Base-by-base conservation (phyloP, 2,888 invertebrate species). In the Drosophila prostipennis region DNA sequence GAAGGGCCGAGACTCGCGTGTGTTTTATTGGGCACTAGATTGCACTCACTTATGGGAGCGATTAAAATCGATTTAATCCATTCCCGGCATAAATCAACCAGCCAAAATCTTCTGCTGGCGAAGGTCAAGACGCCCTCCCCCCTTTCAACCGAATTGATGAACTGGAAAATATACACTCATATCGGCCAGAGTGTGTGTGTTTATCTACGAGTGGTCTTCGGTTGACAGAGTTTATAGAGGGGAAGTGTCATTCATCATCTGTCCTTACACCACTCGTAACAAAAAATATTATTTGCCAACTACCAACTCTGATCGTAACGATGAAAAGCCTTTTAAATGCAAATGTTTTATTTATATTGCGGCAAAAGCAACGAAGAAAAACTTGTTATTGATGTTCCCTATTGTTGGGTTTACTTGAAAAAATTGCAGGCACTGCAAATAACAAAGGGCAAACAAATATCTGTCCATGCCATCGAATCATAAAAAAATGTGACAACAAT, bases 41-140 rank as follows among this genome's bases (percentile, higher is more conserved):
- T 76, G 79, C 75, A 78, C 79, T 72, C 74, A 72, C 84, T 83
- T 83, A 71, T 78, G 83, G 78, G 70, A 61, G 74, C 87, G 87
- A 83, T 84, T 84, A 86, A 84, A 84, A 84, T 86, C 84, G 84
- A 83, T 84, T 84, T 69, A 86, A 79, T 73, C 81, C 84, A 77
- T 78, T 61, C 63, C 57, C 60, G 51, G 74, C 72, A 84, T 81
- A 84, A 86, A 83, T 84, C 84, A 86, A 65, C 32, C 63, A 49
- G 61, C 54, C 63, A 10, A 53, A 51, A 58, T 56, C 57, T 42
- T 40, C 59, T 72, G 64, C 34, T 34, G 42, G 45, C 46, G 73
- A 82, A 79, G 82, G 85, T 81, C 82, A 78, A 68, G 61, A 68
- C 56, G 72, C 14, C 29, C 3, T 29, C 10, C 6, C 26, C 26